Conservation (phyloP, 2,888 invertebrate species). For the Cerastis leucographa region DNA sequence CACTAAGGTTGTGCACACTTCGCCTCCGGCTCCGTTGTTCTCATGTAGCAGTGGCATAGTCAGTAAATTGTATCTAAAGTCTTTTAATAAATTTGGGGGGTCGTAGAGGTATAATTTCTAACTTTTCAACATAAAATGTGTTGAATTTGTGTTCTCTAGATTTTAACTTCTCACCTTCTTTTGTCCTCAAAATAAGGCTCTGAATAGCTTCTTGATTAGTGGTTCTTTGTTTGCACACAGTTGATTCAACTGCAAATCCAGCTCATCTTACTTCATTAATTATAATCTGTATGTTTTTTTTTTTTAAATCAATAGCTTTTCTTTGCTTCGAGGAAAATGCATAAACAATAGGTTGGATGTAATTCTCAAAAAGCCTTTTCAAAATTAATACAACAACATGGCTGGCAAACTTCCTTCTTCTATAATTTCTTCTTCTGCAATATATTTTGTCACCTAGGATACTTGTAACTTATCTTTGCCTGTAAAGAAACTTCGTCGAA, state of each 20-base stretch:
- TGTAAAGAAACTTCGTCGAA: conserved; percentile 6
- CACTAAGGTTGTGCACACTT: conserved; percentile 18
- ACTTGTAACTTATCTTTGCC: not conserved
- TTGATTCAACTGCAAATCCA: conserved; percentile 54
- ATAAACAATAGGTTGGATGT: conserved; percentile 54
- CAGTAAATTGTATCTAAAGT: conserved; percentile 49
- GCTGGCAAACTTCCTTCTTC: conserved; percentile 35
- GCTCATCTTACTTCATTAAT: not conserved
- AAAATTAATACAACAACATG: conserved; percentile 54
- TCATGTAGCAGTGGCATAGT: conserved; percentile 6
- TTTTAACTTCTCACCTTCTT: conserved; percentile 28
- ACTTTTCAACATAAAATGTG: conserved; percentile 29
- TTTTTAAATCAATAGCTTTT: not conserved
- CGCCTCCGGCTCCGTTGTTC: conserved; percentile 1
- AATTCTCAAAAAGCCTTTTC: conserved; percentile 48
- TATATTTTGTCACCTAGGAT: conserved; percentile 5
- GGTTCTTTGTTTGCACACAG: conserved; percentile 55
- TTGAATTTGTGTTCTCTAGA: conserved; percentile 29
- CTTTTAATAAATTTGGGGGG: conserved; percentile 52
- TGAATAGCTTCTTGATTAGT: conserved; percentile 53
- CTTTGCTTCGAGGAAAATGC: conserved; percentile 39
- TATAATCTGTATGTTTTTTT: not conserved
- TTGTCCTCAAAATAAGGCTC: conserved; percentile 53
- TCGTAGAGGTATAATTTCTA: conserved; percentile 52
- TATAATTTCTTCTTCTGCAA: too few relatives aligned